Base-by-base conservation (phyloP, 2,113 vertebrate genomes). In the Equus przewalskii region DNA sequence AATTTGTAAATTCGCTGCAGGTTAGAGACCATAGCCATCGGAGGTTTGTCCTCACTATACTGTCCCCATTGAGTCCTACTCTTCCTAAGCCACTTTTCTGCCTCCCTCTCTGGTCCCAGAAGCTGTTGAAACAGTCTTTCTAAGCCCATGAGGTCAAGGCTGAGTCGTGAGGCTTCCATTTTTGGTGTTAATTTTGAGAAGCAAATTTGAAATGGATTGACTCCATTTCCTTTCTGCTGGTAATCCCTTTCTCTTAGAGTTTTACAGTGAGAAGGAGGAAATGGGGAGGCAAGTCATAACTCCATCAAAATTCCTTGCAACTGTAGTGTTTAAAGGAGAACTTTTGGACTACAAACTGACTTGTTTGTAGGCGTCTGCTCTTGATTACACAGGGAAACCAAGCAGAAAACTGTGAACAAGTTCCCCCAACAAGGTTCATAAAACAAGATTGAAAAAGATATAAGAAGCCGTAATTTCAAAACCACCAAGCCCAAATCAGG, bases 401-500 rank as follows among this genome's bases (percentile, higher is more conserved):
- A 93, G 76, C 56, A 89, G 36, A 84, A 70, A 96, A 84, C 83
- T 84, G 64, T 70, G 72, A 97, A 90, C 64, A 75, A 81, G 41
- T 36, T 86, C 49, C 33, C 73, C 51, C 65, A 84, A 93, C 16
- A 36, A n/a, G 64, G 54, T 85, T 86, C 75, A 76, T 95, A 97
- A 97, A 94, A 96, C 33, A 65, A 94, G 46, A 96, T 1, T 95
- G 69, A 89, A 93, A 97, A 93, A 92, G 75, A 82, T 60, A 76
- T 60, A 96, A 92, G 64, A 97, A 87, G 28, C 41, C 11, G 7
- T 94, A 44, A 84, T 84, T 80, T 86, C 94, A 83, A 97, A 97
- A 96, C 65, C 82, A 82, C 41, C 56, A 85, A 84, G 44, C 18
- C 58, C 85, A 96, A 82, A 93, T 89, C 54, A 90, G 69, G 69